Base-by-base conservation (phyloP, 2,797 vertebrate genomes). In the Lepus townsendii region DNA sequence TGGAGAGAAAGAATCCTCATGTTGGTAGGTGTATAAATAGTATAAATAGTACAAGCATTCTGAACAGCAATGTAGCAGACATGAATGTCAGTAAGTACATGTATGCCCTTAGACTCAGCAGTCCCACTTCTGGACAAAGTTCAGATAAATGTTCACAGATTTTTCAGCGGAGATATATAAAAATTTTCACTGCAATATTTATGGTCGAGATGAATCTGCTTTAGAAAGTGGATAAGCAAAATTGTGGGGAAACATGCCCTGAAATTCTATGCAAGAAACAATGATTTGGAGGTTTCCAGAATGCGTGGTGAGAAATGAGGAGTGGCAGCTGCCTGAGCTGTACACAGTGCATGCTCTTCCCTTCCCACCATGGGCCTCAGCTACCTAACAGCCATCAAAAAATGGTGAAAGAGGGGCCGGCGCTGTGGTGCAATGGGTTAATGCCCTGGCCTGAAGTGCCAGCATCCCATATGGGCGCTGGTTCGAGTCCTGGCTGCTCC, bases 251-350 rank as follows among this genome's bases (percentile, higher is more conserved):
- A 82, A 38, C 8, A 52, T 30, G 65, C 62, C 68, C 77, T 72
- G 69, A 86, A 92, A 90, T 71, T 38, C 17, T 71, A 12, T 57
- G 16, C 86, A 60, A 65, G 68, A 94, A 94, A 68, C 52, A 83
- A 52, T 68, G 60, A 90, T 66, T 83, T 76, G 77, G 86, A 83
- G 65, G 19, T 82, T 57, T 57, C 54, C 17, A 57, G 54, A 57
- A 57, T 57, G 54, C 4, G 17, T 57, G 54, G 54, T 17, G 54
- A 57, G 54, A 57, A 13, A 57, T 13, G 14, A 57, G 54, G 54
- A 57, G 54, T 2, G 17, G 54, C 54, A 57, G 54, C 17, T 57
- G 13, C 54, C 17, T 13, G 54, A 57, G 54, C 54, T 57, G 54
- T 17, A 19, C 13, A 57, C 17, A 19, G 54, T 57, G 54, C 54